Evolutionary conservation across 1,140 invertebrate genomes (phyloP), one percentile per base, ranked within the genome.

Genomic region (Diploscapter pachys): DNA sequence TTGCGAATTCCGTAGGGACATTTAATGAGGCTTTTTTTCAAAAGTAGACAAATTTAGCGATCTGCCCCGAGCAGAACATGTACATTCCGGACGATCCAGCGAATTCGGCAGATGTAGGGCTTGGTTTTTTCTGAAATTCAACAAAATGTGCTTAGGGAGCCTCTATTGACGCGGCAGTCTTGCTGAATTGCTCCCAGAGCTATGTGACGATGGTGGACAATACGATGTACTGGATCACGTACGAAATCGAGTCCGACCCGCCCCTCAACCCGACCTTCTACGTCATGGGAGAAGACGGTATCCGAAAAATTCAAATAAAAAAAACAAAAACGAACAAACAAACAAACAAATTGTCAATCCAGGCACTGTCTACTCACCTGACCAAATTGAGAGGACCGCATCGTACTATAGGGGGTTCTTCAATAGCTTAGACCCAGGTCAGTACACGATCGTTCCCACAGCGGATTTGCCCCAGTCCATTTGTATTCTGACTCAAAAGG

Each of bases 161-260:
- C 63, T 53, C 6, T 8, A 66, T 78, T 51, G 76, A 77, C 9
- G 65, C 56, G 4, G 13, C 56, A 11, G 49, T 57, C 11, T 62
- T 69, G 3, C 48, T 66, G 2, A 75, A 71, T 50, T 75, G 72
- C 52, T 53, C 48, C 51, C 76, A 65, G 49, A 48, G n/a, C 5
- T 69, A 75, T 50, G 13, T 69, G 4, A 31, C 74, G 8, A 52
- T 77, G 31, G 65, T 78, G 50, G 77, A 78, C 53, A 74, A 78
- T 11, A 78, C 74, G 2, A 66, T 78, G 61, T 55, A n/a, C n/a
- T 55, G 69, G 11, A 68, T 78, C 54, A 63, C 54, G n/a, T 62
- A 76, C 31, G 49, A 72, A n/a, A n/a, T 75, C 8, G 55, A 71
- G 48, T 54, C 77, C 4, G 67, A 56, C 5, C 54, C n/a, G 2